Evolutionary conservation across 2,113 vertebrate genomes (phyloP), one percentile per base, ranked within the genome.

Genomic region (Rhinoderma darwinii): DNA sequence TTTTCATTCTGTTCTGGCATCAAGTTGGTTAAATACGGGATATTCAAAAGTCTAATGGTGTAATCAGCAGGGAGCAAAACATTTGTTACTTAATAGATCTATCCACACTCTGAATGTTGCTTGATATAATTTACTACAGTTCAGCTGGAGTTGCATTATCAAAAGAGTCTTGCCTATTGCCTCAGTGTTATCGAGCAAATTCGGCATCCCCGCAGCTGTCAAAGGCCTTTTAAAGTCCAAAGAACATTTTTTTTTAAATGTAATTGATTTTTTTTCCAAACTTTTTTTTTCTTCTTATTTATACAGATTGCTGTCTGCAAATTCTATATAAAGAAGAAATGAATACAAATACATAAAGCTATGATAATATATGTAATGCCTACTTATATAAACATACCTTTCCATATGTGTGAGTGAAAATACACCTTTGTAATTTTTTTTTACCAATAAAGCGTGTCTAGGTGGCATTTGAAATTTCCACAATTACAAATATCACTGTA

Each of bases 101-200:
- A 88, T 89, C 92, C 92, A 91, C 22, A 86, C 91, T 89, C 90
- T 89, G 92, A 93, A 89, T 91, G 92, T 93, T 95, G 91, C 92
- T 92, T 94, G 88, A 93, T 93, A 94, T 92, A 94, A 93, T 93
- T 94, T 93, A 92, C 92, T 93, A 93, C 93, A 91, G 92, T 94
- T 94, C 93, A 89, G 88, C 89, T 91, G 92, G 91, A 95, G 92
- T 93, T 93, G 91, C 91, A 94, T 94, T 95, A 94, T 91, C 89
- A 88, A 88, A 89, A 92, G 92, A 91, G 88, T 88, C 44, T 90
- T 92, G 91, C 77, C 90, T 88, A 85, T 92, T 93, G 90, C 91
- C 85, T 91, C 89, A 87, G 89, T 88, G 9, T 84, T 89, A 94
- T 91, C 89, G 93, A 94, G 90, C 11, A 0, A 84, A 14, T 82